Base-by-base conservation (phyloP, 2,113 vertebrate genomes). In the Zootoca vivipara region DNA sequence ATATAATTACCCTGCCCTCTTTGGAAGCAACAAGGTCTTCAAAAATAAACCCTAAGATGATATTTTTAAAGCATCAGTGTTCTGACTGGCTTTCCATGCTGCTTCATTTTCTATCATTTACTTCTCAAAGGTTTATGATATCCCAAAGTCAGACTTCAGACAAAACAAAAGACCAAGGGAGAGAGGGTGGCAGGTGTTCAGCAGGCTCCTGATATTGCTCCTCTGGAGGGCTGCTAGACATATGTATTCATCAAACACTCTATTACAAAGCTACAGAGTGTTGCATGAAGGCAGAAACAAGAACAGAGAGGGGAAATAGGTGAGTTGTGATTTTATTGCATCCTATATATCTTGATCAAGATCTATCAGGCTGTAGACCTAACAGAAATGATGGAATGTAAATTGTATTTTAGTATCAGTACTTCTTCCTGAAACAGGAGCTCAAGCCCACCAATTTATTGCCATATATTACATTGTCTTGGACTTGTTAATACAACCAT, bases 171-270 rank as follows among this genome's bases (percentile, higher is more conserved):
- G 58, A 56, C 28, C 38, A 8, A 40, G 15, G 20, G 38, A 30
- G 78, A 78, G 42, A 30, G 70, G 58, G 64, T 89, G 73, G 72
- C 40, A 86, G 78, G 42, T 86, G 89, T 78, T 82, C 83, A 77
- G 9, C 58, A 82, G 35, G 28, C n/a, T 35, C 22, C 58, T 58
- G 72, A 58, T 82, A 69, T 82, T 82, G 35, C 40, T 77, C n/a
- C 16, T 56, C 33, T 0, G 0, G 75, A 88, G 18, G 38, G 35
- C 40, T 70, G 22, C 0, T 88, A 77, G 72, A 62, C 64, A 83
- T 84, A 89, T 77, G 20, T 1, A 3, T 81, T 82, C 3, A 89
- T n/a, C 18, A 7, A 0, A 46, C 75, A 4, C 4, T 16, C 52
- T 65, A 1, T 62, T 3, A 82, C 2, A 74, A 83, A 78, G 81